Conservation (phyloP, 2,888 invertebrate genomes). For the Latrodectus hesperus region DNA sequence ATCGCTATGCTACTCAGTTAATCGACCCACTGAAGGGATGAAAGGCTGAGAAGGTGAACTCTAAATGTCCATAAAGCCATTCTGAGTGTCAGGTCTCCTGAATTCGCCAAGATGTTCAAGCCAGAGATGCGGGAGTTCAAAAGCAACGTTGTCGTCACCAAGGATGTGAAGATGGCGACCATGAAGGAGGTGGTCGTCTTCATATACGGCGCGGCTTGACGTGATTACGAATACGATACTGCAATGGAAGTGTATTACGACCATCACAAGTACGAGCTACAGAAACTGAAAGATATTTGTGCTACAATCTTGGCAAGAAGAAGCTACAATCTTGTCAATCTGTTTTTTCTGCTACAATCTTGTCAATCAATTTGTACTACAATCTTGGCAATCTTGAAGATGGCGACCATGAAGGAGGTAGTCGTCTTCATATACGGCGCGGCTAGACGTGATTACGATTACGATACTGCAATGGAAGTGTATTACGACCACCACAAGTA, state of each 20-base stretch:
- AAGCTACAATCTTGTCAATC: no score
- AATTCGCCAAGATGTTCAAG: background rate
- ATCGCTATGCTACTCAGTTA: no score
- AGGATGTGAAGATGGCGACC: background rate
- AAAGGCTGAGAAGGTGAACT: no score
- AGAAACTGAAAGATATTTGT: no score
- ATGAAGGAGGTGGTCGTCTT: background rate
- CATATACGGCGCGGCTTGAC: background rate
- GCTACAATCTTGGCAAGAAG: no score
- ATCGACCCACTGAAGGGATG: no score
- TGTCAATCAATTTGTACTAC: no score
- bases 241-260: background rate
- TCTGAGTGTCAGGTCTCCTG: background rate
- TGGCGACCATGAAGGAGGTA: background rate
- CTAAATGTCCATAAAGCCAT: background rate
- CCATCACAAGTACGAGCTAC: background rate
- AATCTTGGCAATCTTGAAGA: no score
- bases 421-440: background rate
- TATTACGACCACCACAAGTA: background rate
- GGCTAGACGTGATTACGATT: no score
- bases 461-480: background rate
- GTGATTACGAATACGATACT: background rate
- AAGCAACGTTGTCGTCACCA: background rate
- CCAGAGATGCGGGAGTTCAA: background rate
- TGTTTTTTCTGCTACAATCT: no score